Evolutionary conservation across 1,140 invertebrate species (phyloP).

Genomic region (Oryzaephilus surinamensis): DNA sequence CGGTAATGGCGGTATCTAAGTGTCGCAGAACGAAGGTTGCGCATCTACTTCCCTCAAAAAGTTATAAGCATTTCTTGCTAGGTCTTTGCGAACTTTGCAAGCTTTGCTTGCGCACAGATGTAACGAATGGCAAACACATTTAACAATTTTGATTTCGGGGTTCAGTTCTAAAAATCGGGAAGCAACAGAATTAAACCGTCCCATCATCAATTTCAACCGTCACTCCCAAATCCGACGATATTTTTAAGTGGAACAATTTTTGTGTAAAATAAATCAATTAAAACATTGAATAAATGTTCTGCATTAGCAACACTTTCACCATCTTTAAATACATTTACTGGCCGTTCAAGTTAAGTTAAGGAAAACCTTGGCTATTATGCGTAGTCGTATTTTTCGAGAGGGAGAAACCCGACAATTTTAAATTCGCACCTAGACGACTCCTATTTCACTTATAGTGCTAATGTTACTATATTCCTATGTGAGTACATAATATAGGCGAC

Average conservation of each 20-base stretch:
- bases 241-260: conserved; percentile 29
- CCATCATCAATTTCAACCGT: conserved; percentile 35
- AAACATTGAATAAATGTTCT: conserved; percentile 22
- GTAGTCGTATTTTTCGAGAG: too few species aligned
- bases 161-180: conserved; percentile 18
- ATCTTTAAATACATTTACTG: conserved; percentile 23
- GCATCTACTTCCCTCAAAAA: too few species aligned
- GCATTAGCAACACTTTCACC: conserved; percentile 24
- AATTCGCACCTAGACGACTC: too few species aligned
- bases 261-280: conserved; percentile 23
- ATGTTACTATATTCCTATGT: too few species aligned
- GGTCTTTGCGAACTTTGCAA: conserved; percentile 28
- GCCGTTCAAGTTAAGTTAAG: too few species aligned
- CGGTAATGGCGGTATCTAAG: too few species aligned
- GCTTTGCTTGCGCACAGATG: conserved; percentile 32
- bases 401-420: too few species aligned
- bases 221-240: conserved; percentile 33
- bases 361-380: too few species aligned
- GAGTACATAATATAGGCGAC: too few species aligned
- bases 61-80: conserved; percentile 25
- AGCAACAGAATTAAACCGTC: conserved; percentile 29
- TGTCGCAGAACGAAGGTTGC: too few species aligned
- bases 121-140: conserved; percentile 35
- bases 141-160: conserved; percentile 29
- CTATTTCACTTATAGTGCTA: too few species aligned